A percentile compares a stretch with the other conserved stretches of the same genome.
Evolutionary conservation across 2,113 vertebrate genomes (phyloP).

Genomic region (Zosterops hypoxanthus): DNA sequence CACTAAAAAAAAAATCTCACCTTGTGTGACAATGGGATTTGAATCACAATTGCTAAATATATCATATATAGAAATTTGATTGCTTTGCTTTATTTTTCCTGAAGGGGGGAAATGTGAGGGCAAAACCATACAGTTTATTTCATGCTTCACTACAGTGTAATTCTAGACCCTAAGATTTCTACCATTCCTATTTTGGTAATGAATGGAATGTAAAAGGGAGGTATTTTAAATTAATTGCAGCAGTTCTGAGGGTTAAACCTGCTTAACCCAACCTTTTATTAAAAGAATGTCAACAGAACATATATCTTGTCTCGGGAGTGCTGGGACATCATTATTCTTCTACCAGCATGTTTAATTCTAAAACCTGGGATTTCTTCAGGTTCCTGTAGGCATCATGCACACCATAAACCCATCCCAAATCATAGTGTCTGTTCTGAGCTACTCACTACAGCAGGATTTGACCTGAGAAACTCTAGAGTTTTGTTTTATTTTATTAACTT

Average conservation of each 20-base stretch:
- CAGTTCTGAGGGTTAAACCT: slow-evolving; percentile 77
- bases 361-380: slow-evolving; percentile 53
- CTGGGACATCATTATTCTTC: slow-evolving; percentile 20
- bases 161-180: slow-evolving; percentile 39
- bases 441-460: slow-evolving; percentile 82
- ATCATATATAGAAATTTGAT: slow-evolving; percentile 20
- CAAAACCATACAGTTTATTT: slow-evolving; percentile 48
- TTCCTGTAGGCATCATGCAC: slow-evolving; percentile 61
- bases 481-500: slow-evolving; percentile 75
- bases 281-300: slow-evolving; percentile 65
- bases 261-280: slow-evolving; percentile 71
- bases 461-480: slow-evolving; percentile 84
- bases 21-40: slow-evolving; percentile 41
- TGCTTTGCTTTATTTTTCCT: slow-evolving; percentile 19
- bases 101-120: slow-evolving; percentile 33
- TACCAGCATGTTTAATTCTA: slow-evolving; percentile 42
- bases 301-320: slow-evolving; percentile 41
- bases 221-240: slow-evolving; percentile 76
- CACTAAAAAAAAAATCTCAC: slow-evolving; percentile 34
- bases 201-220: slow-evolving; percentile 62
- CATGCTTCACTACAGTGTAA: slow-evolving; percentile 68
- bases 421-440: slow-evolving; percentile 76
- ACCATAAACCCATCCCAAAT: slow-evolving; percentile 52
- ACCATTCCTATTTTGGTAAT: slow-evolving; percentile 52
- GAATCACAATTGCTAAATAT: slow-evolving; percentile 43